phyloP scores from a whole-genome alignment of 2,797 vertebrate species.

The Pelochelys cantorii region DNA sequence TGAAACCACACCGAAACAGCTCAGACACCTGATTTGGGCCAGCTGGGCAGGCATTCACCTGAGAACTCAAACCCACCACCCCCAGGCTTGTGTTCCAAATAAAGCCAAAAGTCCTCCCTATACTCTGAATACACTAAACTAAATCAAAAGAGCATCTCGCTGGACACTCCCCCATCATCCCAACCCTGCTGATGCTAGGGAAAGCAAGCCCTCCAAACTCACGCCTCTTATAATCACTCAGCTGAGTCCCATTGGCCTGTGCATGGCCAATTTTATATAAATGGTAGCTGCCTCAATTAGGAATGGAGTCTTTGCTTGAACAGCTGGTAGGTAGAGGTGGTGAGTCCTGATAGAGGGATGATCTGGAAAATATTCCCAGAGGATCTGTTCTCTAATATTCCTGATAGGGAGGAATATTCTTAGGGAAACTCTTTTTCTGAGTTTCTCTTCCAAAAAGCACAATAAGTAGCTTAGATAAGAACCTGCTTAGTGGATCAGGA shows the following conservation, averaged over 20 bases:
- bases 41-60: not conserved
- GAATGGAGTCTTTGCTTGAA: not conserved
- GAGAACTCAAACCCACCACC: too few relatives aligned
- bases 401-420: not conserved
- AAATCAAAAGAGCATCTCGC: not conserved
- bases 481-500: too few relatives aligned
- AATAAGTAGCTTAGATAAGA: not conserved
- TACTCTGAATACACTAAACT: not conserved
- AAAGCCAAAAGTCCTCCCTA: not conserved
- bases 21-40: not conserved
- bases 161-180: fast-evolving
- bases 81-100: not conserved
- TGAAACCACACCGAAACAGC: not conserved
- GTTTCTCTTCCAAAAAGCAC: not conserved
- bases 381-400: not conserved
- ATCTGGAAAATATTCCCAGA: not conserved
- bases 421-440: not conserved
- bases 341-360: fast-evolving
- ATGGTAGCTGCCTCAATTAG: not conserved
- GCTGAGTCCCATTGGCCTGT: not conserved
- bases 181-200: not conserved
- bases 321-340: too few relatives aligned
- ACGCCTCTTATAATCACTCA: fast-evolving
- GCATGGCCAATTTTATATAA: not conserved
- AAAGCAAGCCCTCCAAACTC: not conserved